Conservation (phyloP, 2,888 invertebrate genomes). For the Clanis bilineata region DNA sequence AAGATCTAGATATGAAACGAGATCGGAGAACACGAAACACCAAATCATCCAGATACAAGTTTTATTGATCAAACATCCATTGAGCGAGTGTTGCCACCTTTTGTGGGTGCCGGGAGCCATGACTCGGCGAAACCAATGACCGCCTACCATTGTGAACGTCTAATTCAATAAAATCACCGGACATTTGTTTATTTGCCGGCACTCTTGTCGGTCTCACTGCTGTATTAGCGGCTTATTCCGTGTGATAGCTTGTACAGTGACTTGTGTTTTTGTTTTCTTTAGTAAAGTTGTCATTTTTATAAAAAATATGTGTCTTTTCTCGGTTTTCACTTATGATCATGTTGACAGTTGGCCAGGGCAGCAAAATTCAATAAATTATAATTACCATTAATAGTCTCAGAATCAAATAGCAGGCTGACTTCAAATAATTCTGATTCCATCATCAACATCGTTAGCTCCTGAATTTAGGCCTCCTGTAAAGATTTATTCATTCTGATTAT, state of each 20-base stretch:
- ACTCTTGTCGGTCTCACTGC: constrained; percentile 67
- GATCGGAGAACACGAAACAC: constrained; percentile 2
- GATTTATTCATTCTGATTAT: no score
- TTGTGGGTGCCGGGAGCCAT: constrained; percentile 57
- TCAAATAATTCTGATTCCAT: no score
- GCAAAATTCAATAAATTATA: no score
- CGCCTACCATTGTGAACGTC: constrained; percentile 72
- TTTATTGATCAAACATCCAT: constrained; percentile 78
- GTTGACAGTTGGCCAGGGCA: no score
- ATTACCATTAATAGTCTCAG: no score
- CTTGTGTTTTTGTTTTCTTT: constrained; percentile 47
- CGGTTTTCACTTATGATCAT: not conserved
- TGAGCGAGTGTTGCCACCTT: constrained; percentile 79
- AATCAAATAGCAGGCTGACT: no score
- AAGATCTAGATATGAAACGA: not conserved
- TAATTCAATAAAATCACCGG: constrained; percentile 81
- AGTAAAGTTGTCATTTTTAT: constrained; percentile 31
- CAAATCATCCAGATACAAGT: constrained; percentile 48
- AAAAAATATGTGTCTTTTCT: not conserved
- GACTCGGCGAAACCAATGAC: constrained; percentile 63
- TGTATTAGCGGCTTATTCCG: constrained; percentile 63
- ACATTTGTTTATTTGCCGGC: constrained; percentile 79
- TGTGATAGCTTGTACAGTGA: constrained; percentile 62
- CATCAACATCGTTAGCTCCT: no score
- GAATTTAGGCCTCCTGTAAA: no score